These are phyloP conservation scores for Alligator mississippiensis DNA, from an alignment of 2,113 vertebrate genomes.

Conservation along the genomic window DNA sequence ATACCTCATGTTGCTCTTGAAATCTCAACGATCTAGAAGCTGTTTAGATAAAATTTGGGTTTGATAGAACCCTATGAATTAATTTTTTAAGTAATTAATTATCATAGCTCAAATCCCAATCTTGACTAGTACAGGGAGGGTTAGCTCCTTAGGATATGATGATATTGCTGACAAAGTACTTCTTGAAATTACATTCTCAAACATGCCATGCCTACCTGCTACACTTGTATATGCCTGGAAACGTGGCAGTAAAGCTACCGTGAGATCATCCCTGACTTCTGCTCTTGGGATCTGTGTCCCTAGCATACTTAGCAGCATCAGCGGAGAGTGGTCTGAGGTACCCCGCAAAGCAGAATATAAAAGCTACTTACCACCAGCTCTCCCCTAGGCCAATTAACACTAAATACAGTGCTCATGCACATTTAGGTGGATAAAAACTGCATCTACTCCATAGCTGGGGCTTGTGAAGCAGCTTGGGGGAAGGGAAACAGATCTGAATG, in stretches of 20 bases:
- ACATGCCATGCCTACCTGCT: too few species aligned
- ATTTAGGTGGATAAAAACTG: background rate
- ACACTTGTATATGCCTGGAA: too few species aligned
- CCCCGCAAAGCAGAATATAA: too few species aligned
- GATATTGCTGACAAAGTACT: too few species aligned
- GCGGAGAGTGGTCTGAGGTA: too few species aligned
- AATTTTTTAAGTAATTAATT: background rate
- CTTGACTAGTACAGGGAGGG: background rate
- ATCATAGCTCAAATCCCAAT: background rate
- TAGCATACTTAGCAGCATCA: too few species aligned
- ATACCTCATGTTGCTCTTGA: background rate
- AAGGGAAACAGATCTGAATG: background rate
- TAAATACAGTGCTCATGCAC: accelerated
- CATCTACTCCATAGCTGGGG: accelerated
- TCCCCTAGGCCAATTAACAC: background rate
- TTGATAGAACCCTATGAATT: background rate
- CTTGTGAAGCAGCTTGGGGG: background rate
- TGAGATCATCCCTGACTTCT: too few species aligned
- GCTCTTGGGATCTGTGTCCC: too few species aligned
- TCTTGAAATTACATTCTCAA: too few species aligned
- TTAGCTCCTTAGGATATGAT: background rate
- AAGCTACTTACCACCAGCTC: background rate
- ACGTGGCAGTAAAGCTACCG: too few species aligned
- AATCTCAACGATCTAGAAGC: background rate
- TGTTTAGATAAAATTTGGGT: background rate